A percentile compares a stretch with the other conserved stretches of the same genome.
Conservation (phyloP, 1,140 invertebrate genomes). For the Rhizoglyphus robini region DNA sequence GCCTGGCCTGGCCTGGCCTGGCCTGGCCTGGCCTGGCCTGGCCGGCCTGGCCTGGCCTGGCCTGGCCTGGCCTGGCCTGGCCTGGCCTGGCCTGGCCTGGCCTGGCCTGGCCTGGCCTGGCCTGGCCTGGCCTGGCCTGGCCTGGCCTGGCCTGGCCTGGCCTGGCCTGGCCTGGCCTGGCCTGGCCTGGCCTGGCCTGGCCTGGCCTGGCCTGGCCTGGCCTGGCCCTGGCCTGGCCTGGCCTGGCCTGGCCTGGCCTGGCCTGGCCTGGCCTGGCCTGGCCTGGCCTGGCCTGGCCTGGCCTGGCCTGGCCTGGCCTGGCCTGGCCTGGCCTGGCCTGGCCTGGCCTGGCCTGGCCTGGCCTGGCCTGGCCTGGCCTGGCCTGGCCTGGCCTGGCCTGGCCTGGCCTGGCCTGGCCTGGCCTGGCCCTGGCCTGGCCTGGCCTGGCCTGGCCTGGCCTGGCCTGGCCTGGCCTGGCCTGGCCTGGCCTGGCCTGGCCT, state of each 20-base stretch:
- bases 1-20: constrained; percentile 28
- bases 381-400: constrained; percentile 28
- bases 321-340: constrained; percentile 26
- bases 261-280: constrained; percentile 28
- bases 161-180: constrained; percentile 28
- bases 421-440: constrained; percentile 27
- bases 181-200: constrained; percentile 27
- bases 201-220: constrained; percentile 27
- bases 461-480: constrained; percentile 27
- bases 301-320: constrained; percentile 27
- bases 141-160: constrained; percentile 27
- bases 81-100: constrained; percentile 23
- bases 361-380: constrained; percentile 22
- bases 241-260: constrained; percentile 27
- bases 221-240: constrained; percentile 27
- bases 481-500: constrained; percentile 27
- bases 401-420: constrained; percentile 28
- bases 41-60: constrained; percentile 26
- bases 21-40: constrained; percentile 29
- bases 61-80: constrained; percentile 27
- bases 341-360: constrained; percentile 25
- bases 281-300: constrained; percentile 28
- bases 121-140: constrained; percentile 19
- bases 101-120: constrained; percentile 23
- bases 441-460: constrained; percentile 28